Conservation (phyloP, 2,113 vertebrate genomes). For the Malurus melanocephalus region DNA sequence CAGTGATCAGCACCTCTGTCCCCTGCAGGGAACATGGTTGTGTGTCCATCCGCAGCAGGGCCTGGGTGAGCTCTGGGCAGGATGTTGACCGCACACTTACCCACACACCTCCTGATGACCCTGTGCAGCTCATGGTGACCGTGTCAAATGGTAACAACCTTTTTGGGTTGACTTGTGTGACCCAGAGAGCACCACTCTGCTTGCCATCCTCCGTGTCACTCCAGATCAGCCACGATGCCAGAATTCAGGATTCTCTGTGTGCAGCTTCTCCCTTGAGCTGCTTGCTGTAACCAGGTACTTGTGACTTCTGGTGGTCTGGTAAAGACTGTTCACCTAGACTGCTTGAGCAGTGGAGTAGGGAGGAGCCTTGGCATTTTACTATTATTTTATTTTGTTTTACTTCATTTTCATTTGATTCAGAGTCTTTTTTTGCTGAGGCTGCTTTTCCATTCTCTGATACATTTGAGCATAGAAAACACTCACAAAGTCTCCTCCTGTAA, state of each 20-base stretch:
- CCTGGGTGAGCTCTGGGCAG: neutral
- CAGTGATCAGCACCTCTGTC: neutral
- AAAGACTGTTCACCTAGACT: neutral
- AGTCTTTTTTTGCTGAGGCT: neutral
- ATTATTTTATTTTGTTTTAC: neutral
- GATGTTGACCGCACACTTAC: accelerated
- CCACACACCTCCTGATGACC: accelerated
- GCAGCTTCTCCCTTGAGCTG: neutral
- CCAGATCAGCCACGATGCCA: neutral
- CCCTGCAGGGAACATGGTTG: neutral
- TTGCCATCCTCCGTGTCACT: neutral
- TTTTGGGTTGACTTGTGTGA: neutral
- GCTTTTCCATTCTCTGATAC: neutral
- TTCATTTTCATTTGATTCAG: neutral
- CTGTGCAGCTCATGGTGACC: neutral
- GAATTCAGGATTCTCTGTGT: neutral
- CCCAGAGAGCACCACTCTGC: neutral
- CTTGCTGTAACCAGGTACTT: neutral
- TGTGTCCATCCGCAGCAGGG: neutral
- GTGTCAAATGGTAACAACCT: neutral
- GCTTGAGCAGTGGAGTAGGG: neutral
- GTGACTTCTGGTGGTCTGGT: neutral
- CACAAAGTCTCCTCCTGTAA: neutral
- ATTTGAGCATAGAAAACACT: neutral
- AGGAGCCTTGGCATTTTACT: neutral